phyloP scores from a whole-genome alignment of 2,113 vertebrate species.

The Triplophysa tibetana region DNA sequence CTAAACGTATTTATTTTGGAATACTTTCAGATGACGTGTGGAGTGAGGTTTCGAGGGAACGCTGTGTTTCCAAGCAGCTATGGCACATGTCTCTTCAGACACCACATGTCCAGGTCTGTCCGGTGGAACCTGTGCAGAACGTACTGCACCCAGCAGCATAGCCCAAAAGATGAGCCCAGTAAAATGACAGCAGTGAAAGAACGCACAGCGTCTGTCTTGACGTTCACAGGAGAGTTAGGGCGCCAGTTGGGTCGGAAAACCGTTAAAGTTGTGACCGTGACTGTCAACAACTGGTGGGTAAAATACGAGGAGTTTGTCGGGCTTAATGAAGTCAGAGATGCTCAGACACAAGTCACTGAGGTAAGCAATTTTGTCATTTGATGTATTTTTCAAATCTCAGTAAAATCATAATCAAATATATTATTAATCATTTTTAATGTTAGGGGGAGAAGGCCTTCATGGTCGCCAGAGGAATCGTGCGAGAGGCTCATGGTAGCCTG shows the following conservation, averaged over 20 bases:
- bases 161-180: slow-evolving; percentile 55
- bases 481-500: slow-evolving; percentile 81
- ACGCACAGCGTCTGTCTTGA: slow-evolving; percentile 57
- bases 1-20: background rate
- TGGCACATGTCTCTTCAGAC: slow-evolving; percentile 61
- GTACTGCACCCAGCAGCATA: slow-evolving; percentile 70
- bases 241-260: slow-evolving; percentile 74
- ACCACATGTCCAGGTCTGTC: slow-evolving; percentile 54
- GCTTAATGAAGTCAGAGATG: slow-evolving; percentile 86
- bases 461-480: slow-evolving; percentile 90
- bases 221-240: slow-evolving; percentile 72
- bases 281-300: slow-evolving; percentile 84
- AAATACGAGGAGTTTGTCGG: slow-evolving; percentile 95
- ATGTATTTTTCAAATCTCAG: background rate
- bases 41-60: slow-evolving; percentile 72
- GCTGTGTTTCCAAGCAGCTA: slow-evolving; percentile 65
- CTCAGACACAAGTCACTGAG: slow-evolving; percentile 90
- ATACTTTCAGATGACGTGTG: slow-evolving; percentile 2
- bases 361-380: slow-evolving; percentile 65
- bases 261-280: slow-evolving; percentile 64
- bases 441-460: slow-evolving; percentile 94
- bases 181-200: slow-evolving; percentile 62
- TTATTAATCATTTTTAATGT: background rate
- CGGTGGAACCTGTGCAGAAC: slow-evolving; percentile 60
- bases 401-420: background rate